A percentile compares a stretch with the other conserved stretches of the same genome.
Evolutionary conservation across 2,113 vertebrate species (phyloP).

Genomic region (Crotalus horridus): DNA sequence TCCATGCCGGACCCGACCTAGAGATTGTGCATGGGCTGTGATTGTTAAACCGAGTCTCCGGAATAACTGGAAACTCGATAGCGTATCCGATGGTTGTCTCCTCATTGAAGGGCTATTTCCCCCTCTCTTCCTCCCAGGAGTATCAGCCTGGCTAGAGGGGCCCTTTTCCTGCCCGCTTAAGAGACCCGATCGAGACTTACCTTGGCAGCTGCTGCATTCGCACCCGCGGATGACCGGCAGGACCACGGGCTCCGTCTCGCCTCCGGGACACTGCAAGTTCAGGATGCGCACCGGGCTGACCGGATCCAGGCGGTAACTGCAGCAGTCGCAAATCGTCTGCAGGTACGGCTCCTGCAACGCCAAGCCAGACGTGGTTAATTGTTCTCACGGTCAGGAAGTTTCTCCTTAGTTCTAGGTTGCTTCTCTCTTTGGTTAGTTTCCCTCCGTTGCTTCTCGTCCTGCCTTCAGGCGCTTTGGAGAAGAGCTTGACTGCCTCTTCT

Average conservation of each 20-base stretch:
- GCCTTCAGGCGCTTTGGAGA: too few species aligned
- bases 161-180: not conserved
- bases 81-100: too few species aligned
- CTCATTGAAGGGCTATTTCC: not conserved
- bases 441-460: too few species aligned
- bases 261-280: slow-evolving; percentile 72
- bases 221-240: slow-evolving; percentile 86
- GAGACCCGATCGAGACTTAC: slow-evolving; percentile 52
- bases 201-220: slow-evolving; percentile 85
- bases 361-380: not conserved
- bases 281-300: slow-evolving; percentile 79
- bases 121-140: not conserved
- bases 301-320: slow-evolving; percentile 83
- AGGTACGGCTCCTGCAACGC: slow-evolving; percentile 82
- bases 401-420: too few species aligned
- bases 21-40: too few species aligned
- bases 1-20: too few species aligned
- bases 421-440: too few species aligned
- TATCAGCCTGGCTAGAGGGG: not conserved
- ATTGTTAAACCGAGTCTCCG: too few species aligned
- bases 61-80: too few species aligned
- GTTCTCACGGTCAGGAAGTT: too few species aligned
- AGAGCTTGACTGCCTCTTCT: too few species aligned
- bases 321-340: slow-evolving; percentile 81
- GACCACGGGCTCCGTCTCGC: slow-evolving; percentile 75